Evolutionary conservation across 1,140 invertebrate genomes (phyloP).

Genomic region (Drosophila ananassae): DNA sequence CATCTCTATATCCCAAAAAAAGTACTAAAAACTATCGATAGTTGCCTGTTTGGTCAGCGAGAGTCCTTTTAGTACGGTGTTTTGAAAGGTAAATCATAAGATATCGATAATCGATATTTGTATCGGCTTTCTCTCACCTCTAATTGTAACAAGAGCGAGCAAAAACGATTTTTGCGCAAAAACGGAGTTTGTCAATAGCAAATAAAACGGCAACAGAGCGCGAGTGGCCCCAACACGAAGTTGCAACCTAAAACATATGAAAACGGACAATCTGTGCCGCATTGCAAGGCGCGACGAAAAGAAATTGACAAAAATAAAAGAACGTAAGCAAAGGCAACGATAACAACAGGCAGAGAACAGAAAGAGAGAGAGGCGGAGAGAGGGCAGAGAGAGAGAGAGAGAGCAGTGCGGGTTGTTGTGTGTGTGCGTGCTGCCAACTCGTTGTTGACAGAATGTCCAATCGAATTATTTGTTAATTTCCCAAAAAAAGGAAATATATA

Average conservation of each 20-base stretch:
- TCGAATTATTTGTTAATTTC: not conserved
- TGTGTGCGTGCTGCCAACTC: slow-evolving; percentile 49
- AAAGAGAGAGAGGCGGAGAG: slow-evolving; percentile 12
- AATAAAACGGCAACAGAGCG: slow-evolving; percentile 3
- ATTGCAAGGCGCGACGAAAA: not conserved
- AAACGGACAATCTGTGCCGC: not conserved
- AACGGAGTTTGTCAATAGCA: slow-evolving; percentile 44
- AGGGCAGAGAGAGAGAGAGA: slow-evolving; percentile 13
- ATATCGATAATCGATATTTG: too few species aligned
- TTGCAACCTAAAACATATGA: not conserved
- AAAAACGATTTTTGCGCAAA: slow-evolving; percentile 49
- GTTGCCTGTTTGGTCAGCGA: not conserved
- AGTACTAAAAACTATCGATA: not conserved
- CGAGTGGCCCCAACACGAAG: slow-evolving; percentile 6
- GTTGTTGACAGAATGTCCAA: slow-evolving; percentile 8
- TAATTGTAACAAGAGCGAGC: slow-evolving; percentile 23
- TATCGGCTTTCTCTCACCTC: not conserved
- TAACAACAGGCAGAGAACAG: slow-evolving; percentile 45
- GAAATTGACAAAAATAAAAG: slow-evolving; percentile 21
- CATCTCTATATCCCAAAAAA: not conserved
- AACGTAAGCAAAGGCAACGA: slow-evolving; percentile 42
- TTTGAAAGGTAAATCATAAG: too few species aligned
- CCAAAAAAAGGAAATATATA: not conserved
- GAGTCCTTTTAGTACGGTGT: not conserved
- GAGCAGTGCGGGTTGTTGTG: slow-evolving; percentile 35